Evolutionary conservation across 2,888 invertebrate species (phyloP).

Genomic region (Geophilus truncorum): DNA sequence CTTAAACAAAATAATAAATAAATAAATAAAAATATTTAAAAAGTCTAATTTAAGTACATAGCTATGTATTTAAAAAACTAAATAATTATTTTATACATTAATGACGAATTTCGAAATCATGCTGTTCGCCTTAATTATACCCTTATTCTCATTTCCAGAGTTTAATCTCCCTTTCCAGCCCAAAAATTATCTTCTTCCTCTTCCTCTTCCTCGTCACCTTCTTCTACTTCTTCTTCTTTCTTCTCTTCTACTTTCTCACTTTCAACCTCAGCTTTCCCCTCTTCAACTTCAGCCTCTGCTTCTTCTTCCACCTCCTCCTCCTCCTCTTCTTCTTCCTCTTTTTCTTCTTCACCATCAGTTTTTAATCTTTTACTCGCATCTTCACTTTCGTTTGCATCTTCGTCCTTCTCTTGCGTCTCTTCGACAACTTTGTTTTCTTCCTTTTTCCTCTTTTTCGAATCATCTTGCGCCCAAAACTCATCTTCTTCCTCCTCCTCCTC

Average conservation of each 20-base stretch:
- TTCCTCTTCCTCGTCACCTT: slow-evolving; percentile 41
- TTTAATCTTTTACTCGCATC: slow-evolving; percentile 40
- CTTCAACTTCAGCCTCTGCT: background rate
- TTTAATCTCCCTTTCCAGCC: slow-evolving; percentile 10
- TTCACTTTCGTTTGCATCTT: slow-evolving; percentile 37
- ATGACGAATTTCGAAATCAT: background rate
- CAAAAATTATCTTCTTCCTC: slow-evolving; percentile 40
- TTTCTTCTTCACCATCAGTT: background rate
- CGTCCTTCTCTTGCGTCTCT: slow-evolving; percentile 38
- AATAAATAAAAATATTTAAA: background rate
- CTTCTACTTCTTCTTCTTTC: slow-evolving; percentile 42
- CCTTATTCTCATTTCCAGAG: background rate
- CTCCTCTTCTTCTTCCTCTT: background rate
- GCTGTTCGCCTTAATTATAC: background rate
- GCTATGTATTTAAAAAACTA: background rate
- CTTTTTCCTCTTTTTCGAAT: slow-evolving; percentile 31
- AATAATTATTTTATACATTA: background rate
- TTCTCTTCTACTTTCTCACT: slow-evolving; percentile 42
- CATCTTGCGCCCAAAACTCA: slow-evolving; percentile 21
- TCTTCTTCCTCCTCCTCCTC: slow-evolving; percentile 37
- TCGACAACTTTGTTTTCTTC: slow-evolving; percentile 38
- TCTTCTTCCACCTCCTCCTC: background rate
- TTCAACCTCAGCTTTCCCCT: slow-evolving; percentile 39
- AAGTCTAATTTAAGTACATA: background rate
- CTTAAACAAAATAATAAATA: background rate